Evolutionary conservation across 2,113 vertebrate species (phyloP).

Genomic region (Heptranchias perlo): DNA sequence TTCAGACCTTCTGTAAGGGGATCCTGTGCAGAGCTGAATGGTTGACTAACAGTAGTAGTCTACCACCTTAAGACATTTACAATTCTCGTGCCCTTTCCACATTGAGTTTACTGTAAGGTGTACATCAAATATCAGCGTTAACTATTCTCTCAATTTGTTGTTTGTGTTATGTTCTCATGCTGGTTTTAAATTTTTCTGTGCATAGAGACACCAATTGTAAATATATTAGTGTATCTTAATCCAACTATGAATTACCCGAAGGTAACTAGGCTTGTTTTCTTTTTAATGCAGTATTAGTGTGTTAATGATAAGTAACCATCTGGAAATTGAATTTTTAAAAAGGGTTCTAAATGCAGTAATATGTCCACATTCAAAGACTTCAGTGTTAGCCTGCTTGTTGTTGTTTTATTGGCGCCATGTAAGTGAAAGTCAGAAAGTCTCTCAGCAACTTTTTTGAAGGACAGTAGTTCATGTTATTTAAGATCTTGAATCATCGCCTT

Average conservation of each 20-base stretch:
- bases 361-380: not conserved
- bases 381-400: not conserved
- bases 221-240: not conserved
- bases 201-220: not conserved
- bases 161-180: not conserved
- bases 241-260: too few species aligned
- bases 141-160: not conserved
- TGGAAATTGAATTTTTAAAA: not conserved
- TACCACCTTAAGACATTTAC: not conserved
- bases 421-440: not conserved
- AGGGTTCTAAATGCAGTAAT: not conserved
- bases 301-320: not conserved
- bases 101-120: not conserved
- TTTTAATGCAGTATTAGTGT: not conserved
- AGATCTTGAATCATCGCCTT: not conserved
- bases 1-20: not conserved
- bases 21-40: not conserved
- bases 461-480: not conserved
- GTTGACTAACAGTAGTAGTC: slow-evolving; percentile 10
- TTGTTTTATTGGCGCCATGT: not conserved
- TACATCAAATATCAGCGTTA: not conserved
- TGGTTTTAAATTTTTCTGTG: not conserved
- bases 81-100: not conserved
- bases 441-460: not conserved
- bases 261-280: not conserved